Base-by-base conservation (phyloP, 2,797 vertebrate genomes). In the Thaleichthys pacificus region DNA sequence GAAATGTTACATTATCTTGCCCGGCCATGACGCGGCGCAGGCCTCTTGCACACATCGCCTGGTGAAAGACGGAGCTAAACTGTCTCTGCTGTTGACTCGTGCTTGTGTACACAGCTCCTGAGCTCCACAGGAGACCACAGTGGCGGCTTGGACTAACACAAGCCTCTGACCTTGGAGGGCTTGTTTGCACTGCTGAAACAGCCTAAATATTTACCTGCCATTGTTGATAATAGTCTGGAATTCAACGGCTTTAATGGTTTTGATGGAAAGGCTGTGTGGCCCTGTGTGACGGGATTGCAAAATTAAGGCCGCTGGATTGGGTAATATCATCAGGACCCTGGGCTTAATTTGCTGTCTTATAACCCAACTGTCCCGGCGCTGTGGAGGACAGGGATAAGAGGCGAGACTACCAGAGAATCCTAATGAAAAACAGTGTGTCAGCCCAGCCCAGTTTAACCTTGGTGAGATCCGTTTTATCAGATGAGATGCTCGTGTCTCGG, bases 151-250 rank as follows among this genome's bases (percentile, higher is more conserved):
- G 80, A 89, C 86, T 84, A 85, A 83, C 78, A 73, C 84, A 86
- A 78, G 82, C 81, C 79, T 90, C 84, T 91, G 88, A 91, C 91
- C 89, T 91, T 90, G 88, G 82, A 58, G 83, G 84, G 87, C 87
- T 89, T 89, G 87, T 91, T 88, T 89, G 87, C 88, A 86, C 85
- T 87, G 84, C 82, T 87, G 90, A 89, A 85, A 90, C 88, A 88
- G 86, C 82, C 89, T 92, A 91, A 93, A 93, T 93, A 93, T 93
- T 93, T 92, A 92, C 90, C 91, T 89, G 90, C 91, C 91, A 91
- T 91, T 88, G 88, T 89, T 91, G 90, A 93, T 92, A 89, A 91
- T 89, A 84, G 87, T 91, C 90, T 79, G 86, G 84, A 87, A 86
- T 87, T 87, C 82, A 84, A 78, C 77, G 84, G 80, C 84, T 80